A percentile compares a stretch with the other conserved stretches of the same genome.
Conservation (phyloP, 2,113 vertebrate species). For the Indicator indicator region DNA sequence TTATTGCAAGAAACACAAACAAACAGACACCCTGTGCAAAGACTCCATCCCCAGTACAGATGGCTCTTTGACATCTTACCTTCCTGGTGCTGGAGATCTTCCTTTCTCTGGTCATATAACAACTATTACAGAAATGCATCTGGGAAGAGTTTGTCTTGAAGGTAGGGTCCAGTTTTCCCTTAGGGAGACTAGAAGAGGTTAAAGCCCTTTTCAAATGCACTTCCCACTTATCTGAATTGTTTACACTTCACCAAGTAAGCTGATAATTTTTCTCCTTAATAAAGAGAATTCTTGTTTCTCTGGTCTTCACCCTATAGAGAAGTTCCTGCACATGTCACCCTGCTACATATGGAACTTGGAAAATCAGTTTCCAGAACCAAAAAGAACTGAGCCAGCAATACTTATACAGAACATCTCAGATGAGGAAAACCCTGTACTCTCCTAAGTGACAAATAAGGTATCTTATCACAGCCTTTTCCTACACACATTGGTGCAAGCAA, state of each 20-base stretch:
- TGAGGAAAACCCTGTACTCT: background rate
- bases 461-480: background rate
- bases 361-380: background rate
- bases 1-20: slow-evolving; percentile 13
- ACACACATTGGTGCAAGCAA: background rate
- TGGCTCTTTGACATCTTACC: slow-evolving; percentile 5
- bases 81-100: background rate
- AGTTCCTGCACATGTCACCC: background rate
- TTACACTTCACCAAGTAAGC: background rate
- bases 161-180: slow-evolving; percentile 1
- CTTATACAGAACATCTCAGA: background rate
- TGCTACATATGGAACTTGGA: background rate
- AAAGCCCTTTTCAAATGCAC: slow-evolving; percentile 9
- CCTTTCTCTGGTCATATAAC: slow-evolving; percentile 16
- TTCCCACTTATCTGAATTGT: background rate
- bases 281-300: background rate
- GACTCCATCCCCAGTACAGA: background rate
- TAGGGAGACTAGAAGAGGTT: slow-evolving; percentile 1
- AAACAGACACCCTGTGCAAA: slow-evolving; percentile 1
- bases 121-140: slow-evolving; percentile 12
- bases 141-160: background rate
- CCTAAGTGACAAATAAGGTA: background rate
- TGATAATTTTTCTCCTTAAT: background rate
- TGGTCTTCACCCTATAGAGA: background rate
- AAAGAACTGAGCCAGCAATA: background rate